These are phyloP conservation scores for Pterobdella sp. DNA, from an alignment of 2,888 invertebrate species.

Conservation along the genomic window DNA sequence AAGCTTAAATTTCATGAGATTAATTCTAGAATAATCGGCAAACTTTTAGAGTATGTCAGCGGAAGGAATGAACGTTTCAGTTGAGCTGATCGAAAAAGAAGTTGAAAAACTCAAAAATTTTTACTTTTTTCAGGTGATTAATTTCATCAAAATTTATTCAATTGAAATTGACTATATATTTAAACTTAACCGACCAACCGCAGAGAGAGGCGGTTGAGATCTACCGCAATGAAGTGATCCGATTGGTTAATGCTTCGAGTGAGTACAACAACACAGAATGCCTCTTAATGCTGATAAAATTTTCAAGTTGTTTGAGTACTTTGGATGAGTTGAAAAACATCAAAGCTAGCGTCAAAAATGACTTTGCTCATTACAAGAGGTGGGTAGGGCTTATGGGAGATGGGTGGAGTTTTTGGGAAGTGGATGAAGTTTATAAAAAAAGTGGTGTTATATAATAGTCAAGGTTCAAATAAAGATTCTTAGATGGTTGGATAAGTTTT, in stretches of 20 bases:
- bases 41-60: constrained; percentile 21
- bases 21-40: too few species aligned
- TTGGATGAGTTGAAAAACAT: constrained; percentile 96
- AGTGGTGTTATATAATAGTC: too few species aligned
- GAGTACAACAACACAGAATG: constrained; percentile 60
- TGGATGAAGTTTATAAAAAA: too few species aligned
- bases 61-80: constrained; percentile 23
- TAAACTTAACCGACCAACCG: constrained; percentile 2
- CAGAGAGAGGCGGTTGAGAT: constrained; percentile 75
- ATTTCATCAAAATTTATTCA: neutral
- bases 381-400: neutral
- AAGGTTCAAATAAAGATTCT: too few species aligned
- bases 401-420: neutral
- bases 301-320: constrained; percentile 96
- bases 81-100: constrained; percentile 87
- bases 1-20: neutral
- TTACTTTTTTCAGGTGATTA: constrained; percentile 83
- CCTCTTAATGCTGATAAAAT: constrained; percentile 85
- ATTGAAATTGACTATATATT: neutral
- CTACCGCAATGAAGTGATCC: constrained; percentile 84
- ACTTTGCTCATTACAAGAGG: constrained; percentile 77
- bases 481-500: too few species aligned
- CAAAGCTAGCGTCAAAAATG: constrained; percentile 97
- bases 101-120: constrained; percentile 87
- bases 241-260: constrained; percentile 86